phyloP scores from a whole-genome alignment of 2,113 vertebrate genomes.

The Orycteropus afer region DNA sequence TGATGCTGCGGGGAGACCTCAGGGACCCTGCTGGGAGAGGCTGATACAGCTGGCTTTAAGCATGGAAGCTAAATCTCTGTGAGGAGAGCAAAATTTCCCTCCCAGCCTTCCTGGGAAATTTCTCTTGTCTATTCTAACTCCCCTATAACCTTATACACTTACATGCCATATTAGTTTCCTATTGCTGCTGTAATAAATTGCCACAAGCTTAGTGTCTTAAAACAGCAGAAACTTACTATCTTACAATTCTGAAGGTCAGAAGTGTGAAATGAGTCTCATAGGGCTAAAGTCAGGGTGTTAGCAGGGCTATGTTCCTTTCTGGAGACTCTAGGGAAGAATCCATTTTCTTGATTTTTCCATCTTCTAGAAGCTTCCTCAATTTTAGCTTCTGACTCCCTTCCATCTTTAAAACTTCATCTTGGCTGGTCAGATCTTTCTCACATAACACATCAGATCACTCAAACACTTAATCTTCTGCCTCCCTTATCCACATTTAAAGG shows the following conservation, averaged over 20 bases:
- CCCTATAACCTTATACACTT: neutral
- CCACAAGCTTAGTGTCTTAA: neutral
- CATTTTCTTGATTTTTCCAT: neutral
- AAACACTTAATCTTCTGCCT: neutral
- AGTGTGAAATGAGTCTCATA: neutral
- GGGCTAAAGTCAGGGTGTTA: neutral
- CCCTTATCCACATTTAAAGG: neutral
- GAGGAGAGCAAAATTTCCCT: neutral
- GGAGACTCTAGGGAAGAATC: neutral
- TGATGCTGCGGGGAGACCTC: neutral
- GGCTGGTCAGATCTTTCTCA: neutral
- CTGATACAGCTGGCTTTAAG: neutral
- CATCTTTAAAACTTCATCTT: neutral
- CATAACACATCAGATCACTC: neutral
- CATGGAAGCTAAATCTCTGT: neutral
- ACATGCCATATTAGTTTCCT: neutral
- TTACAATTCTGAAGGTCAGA: neutral
- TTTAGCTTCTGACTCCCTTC: neutral
- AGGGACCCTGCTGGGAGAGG: no score
- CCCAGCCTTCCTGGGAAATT: neutral
- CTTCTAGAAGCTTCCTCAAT: neutral
- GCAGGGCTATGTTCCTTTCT: neutral
- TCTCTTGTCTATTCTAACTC: accelerated
- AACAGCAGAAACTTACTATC: no score
- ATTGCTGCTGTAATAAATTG: neutral